Percentiles rank a stretch among this genome's conserved stretches.
Evolutionary conservation across 2,113 vertebrate genomes (phyloP).

Genomic region (Pelecanoides urinatrix): DNA sequence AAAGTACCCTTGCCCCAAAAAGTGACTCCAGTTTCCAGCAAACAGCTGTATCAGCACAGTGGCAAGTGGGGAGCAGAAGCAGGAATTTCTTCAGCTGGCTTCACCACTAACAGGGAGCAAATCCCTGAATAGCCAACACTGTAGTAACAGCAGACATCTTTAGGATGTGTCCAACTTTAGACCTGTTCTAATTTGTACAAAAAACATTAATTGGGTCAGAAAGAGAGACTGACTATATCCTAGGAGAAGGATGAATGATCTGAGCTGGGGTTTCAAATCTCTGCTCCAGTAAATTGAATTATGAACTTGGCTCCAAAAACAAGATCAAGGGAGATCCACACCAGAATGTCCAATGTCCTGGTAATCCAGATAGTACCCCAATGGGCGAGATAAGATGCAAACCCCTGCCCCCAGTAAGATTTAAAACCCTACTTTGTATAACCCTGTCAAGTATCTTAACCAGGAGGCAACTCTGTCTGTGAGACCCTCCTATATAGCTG

Average conservation of each 20-base stretch:
- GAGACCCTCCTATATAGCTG: background rate
- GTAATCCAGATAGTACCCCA: background rate
- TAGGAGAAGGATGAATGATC: background rate
- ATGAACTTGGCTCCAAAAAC: background rate
- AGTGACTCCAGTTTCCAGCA: background rate
- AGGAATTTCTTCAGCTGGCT: background rate
- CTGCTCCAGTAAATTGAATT: background rate
- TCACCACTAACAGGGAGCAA: background rate
- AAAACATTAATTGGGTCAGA: background rate
- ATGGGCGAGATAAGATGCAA: background rate
- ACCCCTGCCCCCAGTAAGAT: background rate
- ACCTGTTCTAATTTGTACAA: background rate
- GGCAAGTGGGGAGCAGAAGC: background rate
- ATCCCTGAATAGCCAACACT: background rate
- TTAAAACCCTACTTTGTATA: background rate
- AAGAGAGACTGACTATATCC: background rate
- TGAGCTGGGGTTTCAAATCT: background rate
- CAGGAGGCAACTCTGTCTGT: background rate
- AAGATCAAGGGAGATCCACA: background rate
- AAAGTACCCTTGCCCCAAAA: background rate
- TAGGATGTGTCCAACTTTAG: background rate
- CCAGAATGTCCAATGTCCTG: background rate
- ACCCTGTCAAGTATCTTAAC: background rate
- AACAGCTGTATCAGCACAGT: background rate
- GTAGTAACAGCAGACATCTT: background rate